These are phyloP conservation scores for Staurois parvus DNA, from an alignment of 2,797 vertebrate species.

Conservation along the genomic window DNA sequence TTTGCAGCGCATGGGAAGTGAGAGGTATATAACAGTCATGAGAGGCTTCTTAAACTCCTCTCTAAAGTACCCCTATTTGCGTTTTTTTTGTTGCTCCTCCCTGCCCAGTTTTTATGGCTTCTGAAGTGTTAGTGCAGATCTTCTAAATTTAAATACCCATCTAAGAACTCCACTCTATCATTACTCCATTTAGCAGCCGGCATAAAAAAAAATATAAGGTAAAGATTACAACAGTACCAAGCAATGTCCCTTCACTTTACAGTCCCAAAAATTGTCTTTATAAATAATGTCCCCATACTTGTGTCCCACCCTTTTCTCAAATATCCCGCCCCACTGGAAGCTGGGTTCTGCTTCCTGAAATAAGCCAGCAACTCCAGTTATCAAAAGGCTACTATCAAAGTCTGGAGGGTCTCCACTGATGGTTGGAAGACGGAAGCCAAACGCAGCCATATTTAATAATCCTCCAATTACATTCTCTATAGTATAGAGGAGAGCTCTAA, in stretches of 20 bases:
- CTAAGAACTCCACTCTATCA: neutral
- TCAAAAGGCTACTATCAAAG: constrained; percentile 27
- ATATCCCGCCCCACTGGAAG: neutral
- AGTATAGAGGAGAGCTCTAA: constrained; percentile 30
- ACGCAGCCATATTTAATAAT: constrained; percentile 8
- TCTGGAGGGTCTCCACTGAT: constrained; percentile 35
- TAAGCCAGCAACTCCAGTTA: constrained; percentile 6
- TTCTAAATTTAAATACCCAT: constrained; percentile 24
- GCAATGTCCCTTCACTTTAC: constrained; percentile 33
- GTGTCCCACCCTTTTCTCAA: constrained; percentile 4
- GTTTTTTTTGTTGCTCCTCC: constrained; percentile 30
- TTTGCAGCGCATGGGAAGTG: constrained; percentile 34
- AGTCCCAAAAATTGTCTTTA: constrained; percentile 36
- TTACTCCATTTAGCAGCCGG: constrained; percentile 13
- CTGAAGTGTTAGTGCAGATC: constrained; percentile 49
- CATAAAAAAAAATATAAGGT: constrained; percentile 32
- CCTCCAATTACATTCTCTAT: constrained; percentile 32
- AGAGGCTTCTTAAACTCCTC: constrained; percentile 28
- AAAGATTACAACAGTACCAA: constrained; percentile 33
- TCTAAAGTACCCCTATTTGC: constrained; percentile 37
- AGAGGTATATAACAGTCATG: constrained; percentile 57
- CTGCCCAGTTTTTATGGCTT: constrained; percentile 55
- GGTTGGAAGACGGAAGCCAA: constrained; percentile 51
- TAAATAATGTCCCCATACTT: constrained; percentile 20
- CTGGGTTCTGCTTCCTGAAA: neutral